These are phyloP conservation scores for Drosophila neocordata DNA, from an alignment of 1,140 invertebrate species.

Conservation along the genomic window DNA sequence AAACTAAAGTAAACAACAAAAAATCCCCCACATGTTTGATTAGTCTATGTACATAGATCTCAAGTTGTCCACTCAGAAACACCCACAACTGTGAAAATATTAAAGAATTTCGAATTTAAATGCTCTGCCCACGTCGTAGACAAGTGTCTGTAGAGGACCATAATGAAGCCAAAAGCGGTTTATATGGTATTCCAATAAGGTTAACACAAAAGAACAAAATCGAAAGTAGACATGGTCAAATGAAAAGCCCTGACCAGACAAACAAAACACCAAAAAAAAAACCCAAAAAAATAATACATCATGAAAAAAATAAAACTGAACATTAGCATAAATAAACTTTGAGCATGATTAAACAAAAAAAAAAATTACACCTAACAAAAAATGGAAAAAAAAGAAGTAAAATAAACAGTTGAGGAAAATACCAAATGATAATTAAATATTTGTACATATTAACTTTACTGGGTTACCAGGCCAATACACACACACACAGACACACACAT, in stretches of 20 bases:
- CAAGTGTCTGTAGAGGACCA: conserved; percentile 23
- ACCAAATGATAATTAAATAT: conserved; percentile 67
- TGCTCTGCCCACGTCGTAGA: conserved; percentile 18
- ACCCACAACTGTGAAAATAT: conserved; percentile 29
- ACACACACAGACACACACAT: conserved; percentile 18
- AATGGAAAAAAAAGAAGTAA: conserved; percentile 34
- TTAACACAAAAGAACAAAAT: conserved; percentile 53
- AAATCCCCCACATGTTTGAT: neutral
- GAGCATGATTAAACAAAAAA: conserved; percentile 59
- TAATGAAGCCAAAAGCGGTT: conserved; percentile 17
- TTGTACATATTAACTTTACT: conserved; percentile 74
- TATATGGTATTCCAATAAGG: conserved; percentile 37
- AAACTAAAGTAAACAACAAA: neutral
- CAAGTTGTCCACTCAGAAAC: conserved; percentile 10
- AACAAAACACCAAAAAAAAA: conserved; percentile 13
- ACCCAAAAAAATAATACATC: neutral
- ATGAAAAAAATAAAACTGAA: conserved; percentile 24
- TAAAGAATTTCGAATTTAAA: conserved; percentile 13
- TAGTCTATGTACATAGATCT: conserved; percentile 4
- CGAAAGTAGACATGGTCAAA: conserved; percentile 59
- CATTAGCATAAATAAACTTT: conserved; percentile 70
- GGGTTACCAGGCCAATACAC: conserved; percentile 58
- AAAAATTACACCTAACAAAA: conserved; percentile 25
- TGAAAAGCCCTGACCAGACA: conserved; percentile 48
- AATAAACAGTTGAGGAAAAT: conserved; percentile 39